Base-by-base conservation (phyloP, 2,797 vertebrate genomes). In the Adrianichthys oophorus region DNA sequence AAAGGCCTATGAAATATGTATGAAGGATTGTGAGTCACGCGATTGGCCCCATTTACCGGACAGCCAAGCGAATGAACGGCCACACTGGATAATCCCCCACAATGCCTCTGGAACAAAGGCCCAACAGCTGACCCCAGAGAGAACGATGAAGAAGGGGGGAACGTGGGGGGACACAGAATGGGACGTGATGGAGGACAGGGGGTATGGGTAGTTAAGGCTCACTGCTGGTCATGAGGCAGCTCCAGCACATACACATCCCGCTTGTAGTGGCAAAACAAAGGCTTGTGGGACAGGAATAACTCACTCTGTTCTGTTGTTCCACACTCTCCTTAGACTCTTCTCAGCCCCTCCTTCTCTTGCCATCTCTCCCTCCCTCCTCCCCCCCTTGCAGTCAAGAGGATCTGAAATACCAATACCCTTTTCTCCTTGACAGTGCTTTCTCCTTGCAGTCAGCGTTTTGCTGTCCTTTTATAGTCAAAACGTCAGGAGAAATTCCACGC, bases 371-470 rank as follows among this genome's bases (percentile, higher is more conserved):
- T 91, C 92, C 92, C 90, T 92, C 91, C 92, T 91, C 95, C 93
- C 92, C 90, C 92, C 94, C 93, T 89, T 93, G 93, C 94, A 95
- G 94, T 97, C 96, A 95, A 96, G 95, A 95, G 96, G 93, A 96
- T 98, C 95, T 95, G 95, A 98, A 98, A 98, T 98, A 95, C 95
- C 96, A 96, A 95, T 97, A 96, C 95, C 95, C 96, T 95, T 98
- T 98, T 97, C 96, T 97, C 96, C 95, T 97, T 97, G 94, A 97
- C 95, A 95, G 95, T 97, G 96, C 95, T 94, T 95, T 96, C 95
- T 91, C 89, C 90, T 94, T 93, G 91, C 93, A 96, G 94, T 96
- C 96, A 98, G 97, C 95, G 91, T 95, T 96, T 95, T 95, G 93
- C 93, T 95, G 94, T 91, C 96, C 95, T 97, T 98, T 96, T 97